Percentiles rank a stretch among this genome's conserved stretches.
Evolutionary conservation across 1,140 invertebrate species (phyloP).

Genomic region (Drosophila truncata): DNA sequence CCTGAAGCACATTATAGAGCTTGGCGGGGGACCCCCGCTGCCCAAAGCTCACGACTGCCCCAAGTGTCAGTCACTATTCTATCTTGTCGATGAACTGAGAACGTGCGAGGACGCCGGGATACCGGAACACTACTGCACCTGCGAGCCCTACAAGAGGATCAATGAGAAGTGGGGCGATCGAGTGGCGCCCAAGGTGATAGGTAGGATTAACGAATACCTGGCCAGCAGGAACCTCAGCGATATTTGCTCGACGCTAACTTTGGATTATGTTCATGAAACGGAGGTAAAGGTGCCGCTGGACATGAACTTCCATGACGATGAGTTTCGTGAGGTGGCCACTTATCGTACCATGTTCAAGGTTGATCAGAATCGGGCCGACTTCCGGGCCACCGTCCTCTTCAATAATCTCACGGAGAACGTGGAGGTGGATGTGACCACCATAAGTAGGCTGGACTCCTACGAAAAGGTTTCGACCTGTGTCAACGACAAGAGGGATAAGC

Average conservation of each 20-base stretch:
- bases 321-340: conserved; percentile 23
- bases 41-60: conserved; percentile 85
- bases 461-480: conserved; percentile 86
- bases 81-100: conserved; percentile 87
- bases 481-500: conserved; percentile 85
- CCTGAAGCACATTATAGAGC: conserved; percentile 85
- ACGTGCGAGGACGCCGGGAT: conserved; percentile 91
- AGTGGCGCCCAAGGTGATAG: conserved; percentile 72
- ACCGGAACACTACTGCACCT: conserved; percentile 92
- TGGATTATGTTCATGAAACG: conserved; percentile 56
- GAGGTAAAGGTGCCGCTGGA: conserved; percentile 45
- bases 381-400: conserved; percentile 87
- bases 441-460: conserved; percentile 89
- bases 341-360: conserved; percentile 67
- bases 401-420: conserved; percentile 62
- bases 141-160: conserved; percentile 86
- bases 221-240: conserved; percentile 48
- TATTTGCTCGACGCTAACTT: conserved; percentile 41
- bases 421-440: conserved; percentile 75
- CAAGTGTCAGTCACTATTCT: conserved; percentile 89
- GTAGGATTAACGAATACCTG: conserved; percentile 84
- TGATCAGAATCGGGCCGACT: conserved; percentile 85
- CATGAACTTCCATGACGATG: conserved; percentile 15
- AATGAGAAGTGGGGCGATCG: conserved; percentile 55
- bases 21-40: conserved; percentile 44